Evolutionary conservation across 2,113 vertebrate genomes (phyloP).

Genomic region (Ageneiosus marmoratus): DNA sequence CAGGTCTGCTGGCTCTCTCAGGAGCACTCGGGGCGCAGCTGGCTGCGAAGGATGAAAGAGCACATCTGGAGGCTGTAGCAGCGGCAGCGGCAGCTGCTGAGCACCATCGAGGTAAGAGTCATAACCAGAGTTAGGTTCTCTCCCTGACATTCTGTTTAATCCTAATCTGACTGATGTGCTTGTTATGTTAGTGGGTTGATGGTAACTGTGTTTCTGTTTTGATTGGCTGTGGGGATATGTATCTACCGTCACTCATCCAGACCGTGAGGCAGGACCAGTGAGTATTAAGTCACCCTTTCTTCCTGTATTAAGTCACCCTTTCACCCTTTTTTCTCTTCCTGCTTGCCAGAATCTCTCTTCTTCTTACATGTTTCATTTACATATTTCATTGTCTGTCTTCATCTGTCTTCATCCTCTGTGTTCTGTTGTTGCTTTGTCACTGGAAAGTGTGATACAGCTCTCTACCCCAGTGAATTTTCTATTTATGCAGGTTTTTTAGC

Average conservation of each 20-base stretch:
- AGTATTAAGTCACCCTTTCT: constrained; percentile 54
- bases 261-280: constrained; percentile 78
- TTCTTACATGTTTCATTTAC: constrained; percentile 46
- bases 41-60: constrained; percentile 83
- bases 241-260: constrained; percentile 58
- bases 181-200: constrained; percentile 22
- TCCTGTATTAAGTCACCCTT: not conserved
- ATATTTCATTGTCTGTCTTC: constrained; percentile 31
- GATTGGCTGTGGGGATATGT: constrained; percentile 56
- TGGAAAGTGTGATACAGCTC: not conserved
- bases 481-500: not conserved
- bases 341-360: constrained; percentile 5
- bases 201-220: constrained; percentile 55
- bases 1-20: constrained; percentile 82
- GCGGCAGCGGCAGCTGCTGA: constrained; percentile 69
- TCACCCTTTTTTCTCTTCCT: constrained; percentile 20
- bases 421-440: not conserved
- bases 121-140: not conserved
- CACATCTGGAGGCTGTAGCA: constrained; percentile 72
- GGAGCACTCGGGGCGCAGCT: constrained; percentile 83
- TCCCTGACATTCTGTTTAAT: constrained; percentile 1
- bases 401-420: not conserved
- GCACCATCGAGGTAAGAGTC: constrained; percentile 77
- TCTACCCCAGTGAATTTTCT: not conserved
- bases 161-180: not conserved